These are phyloP conservation scores for Rousettus madagascariensis DNA, from an alignment of 2,797 vertebrate species.

Conservation along the genomic window DNA sequence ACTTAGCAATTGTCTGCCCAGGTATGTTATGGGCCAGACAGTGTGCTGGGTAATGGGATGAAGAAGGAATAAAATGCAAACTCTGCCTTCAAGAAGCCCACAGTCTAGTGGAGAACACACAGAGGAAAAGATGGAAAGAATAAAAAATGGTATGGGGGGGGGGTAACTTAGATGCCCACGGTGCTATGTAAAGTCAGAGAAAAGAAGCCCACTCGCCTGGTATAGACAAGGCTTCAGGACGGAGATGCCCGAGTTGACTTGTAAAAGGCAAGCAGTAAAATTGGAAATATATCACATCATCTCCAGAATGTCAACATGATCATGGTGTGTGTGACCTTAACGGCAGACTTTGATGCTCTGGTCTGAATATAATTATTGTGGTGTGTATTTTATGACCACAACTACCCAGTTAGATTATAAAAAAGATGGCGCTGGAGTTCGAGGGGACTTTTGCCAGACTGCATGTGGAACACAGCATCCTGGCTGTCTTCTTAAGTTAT, in stretches of 20 bases:
- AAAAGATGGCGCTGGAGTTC: not conserved
- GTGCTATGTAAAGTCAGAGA: not conserved
- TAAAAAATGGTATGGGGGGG: not conserved
- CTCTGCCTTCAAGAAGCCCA: not conserved
- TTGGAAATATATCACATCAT: not conserved
- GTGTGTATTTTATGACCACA: not conserved
- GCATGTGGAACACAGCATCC: not conserved
- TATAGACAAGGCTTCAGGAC: not conserved
- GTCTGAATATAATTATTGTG: not conserved
- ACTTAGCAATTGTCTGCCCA: not conserved
- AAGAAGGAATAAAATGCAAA: not conserved
- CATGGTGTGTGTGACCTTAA: not conserved
- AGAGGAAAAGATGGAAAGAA: not conserved
- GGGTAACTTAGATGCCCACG: not conserved
- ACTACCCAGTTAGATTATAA: not conserved
- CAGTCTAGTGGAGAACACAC: not conserved
- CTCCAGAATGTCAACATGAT: not conserved
- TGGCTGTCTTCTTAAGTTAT: not conserved
- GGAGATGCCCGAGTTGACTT: not conserved
- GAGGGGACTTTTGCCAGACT: not conserved
- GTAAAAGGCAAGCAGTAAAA: not conserved
- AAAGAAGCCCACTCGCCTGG: fast-evolving
- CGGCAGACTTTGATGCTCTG: not conserved
- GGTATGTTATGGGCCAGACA: not conserved
- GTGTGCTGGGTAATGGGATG: not conserved